phyloP scores from a whole-genome alignment of 2,113 vertebrate genomes.

The Pterocles orientalis region DNA sequence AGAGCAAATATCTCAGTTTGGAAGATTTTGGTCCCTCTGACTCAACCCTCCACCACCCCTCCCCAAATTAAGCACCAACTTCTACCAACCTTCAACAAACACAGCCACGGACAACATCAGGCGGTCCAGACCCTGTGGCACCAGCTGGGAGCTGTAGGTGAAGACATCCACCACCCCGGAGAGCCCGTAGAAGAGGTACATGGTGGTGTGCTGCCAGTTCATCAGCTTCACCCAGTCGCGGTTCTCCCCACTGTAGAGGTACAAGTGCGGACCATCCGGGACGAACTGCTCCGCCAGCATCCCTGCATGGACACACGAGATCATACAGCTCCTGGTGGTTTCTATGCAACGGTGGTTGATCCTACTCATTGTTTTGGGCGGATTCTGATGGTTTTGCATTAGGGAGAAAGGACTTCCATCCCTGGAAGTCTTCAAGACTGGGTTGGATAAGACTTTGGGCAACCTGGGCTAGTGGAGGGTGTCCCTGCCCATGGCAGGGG shows the following conservation, averaged over 20 bases:
- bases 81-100: constrained; percentile 86
- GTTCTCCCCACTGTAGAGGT: constrained; percentile 71
- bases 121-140: constrained; percentile 83
- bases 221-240: constrained; percentile 89
- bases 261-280: constrained; percentile 87
- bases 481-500: too few relatives aligned
- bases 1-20: not conserved
- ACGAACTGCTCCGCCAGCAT: constrained; percentile 96
- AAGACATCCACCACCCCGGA: constrained; percentile 80
- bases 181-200: constrained; percentile 94
- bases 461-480: too few relatives aligned
- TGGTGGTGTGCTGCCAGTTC: constrained; percentile 98
- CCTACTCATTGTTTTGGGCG: not conserved
- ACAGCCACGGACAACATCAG: constrained; percentile 80
- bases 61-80: accelerated
- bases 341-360: accelerated
- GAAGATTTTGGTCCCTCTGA: not conserved
- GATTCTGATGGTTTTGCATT: accelerated
- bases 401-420: not conserved
- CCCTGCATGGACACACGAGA: constrained; percentile 71
- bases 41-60: not conserved
- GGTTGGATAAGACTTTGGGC: too few relatives aligned
- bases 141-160: constrained; percentile 30
- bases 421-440: too few relatives aligned
- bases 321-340: not conserved